Evolutionary conservation across 1,140 invertebrate genomes (phyloP), one percentile per base, ranked within the genome.

Genomic region (Musca vetustissima): DNA sequence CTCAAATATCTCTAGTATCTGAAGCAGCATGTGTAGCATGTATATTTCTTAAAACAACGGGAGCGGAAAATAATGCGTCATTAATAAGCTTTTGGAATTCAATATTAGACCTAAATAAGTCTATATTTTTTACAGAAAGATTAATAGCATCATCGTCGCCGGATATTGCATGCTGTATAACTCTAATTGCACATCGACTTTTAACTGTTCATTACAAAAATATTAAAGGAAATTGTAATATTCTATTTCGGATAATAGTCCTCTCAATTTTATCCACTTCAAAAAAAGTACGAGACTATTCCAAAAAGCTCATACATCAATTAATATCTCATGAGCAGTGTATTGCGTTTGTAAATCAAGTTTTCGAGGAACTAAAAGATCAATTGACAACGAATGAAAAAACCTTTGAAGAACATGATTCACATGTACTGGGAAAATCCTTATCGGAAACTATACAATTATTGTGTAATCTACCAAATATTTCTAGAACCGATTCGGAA

Each of bases 61-160:
- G 86, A 70, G 78, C 83, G 13, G 15, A 24, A 11, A 47, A 22
- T 6, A 25, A 70, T 36, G 13, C 24, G 64, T 75, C 28, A 53
- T 77, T 87, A 22, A 83, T 74, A 52, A 75, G 84, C 15, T 83
- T 94, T 68, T 94, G 92, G 92, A 87, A 84, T 59, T 84, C 89
- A 14, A 83, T 93, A 11, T 75, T 88, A 22, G 90, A 92, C 80
- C 83, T 89, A 71, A 89, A 93, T 21, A 94, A 94, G 75, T 90
- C 92, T 73, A 84, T 91, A 57, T 93, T 95, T 78, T 87, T 94
- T 49, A 89, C 90, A 55, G 95, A 97, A 71, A 93, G 94, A 73
- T 92, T 93, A 79, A 82, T 95, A 28, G 76, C 86, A 13, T 84
- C 88, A 19, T 90, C 89, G 50, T 80, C 86, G n/a, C 88, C 92